A percentile compares a stretch with the other conserved stretches of the same genome.
These are phyloP conservation scores for Ligdia adustata DNA, from an alignment of 2,888 invertebrate genomes.

Conservation along the genomic window DNA sequence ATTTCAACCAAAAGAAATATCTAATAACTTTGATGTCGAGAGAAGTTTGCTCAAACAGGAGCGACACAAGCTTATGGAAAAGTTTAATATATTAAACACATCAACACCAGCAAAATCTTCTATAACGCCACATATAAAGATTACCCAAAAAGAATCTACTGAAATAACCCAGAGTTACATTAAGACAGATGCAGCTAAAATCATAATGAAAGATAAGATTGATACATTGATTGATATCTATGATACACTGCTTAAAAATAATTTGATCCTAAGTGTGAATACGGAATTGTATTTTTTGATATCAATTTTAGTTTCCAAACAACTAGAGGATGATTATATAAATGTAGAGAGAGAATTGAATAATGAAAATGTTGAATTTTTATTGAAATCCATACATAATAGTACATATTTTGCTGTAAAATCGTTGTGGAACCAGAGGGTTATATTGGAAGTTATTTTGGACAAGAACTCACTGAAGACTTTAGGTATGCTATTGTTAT, in stretches of 20 bases:
- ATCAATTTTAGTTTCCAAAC: conserved; percentile 84
- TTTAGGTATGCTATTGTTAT: conserved; percentile 40
- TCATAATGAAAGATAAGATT: conserved; percentile 78
- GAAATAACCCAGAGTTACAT: conserved; percentile 57
- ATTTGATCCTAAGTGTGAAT: conserved; percentile 86
- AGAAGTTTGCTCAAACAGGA: conserved; percentile 73
- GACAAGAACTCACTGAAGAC: conserved; percentile 86
- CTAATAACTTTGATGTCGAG: conserved; percentile 66
- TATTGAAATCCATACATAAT: conserved; percentile 85
- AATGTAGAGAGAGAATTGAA: conserved; percentile 48
- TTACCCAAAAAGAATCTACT: conserved; percentile 54
- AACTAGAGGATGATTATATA: conserved; percentile 62
- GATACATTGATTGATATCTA: conserved; percentile 84
- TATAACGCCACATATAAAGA: conserved; percentile 60
- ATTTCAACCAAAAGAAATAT: conserved; percentile 58
- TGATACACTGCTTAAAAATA: conserved; percentile 81
- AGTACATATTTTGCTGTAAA: conserved; percentile 90
- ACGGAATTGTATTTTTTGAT: conserved; percentile 89
- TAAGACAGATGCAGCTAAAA: conserved; percentile 66
- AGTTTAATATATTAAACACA: conserved; percentile 71
- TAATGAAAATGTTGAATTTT: conserved; percentile 48
- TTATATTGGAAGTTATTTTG: conserved; percentile 81
- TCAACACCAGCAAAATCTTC: conserved; percentile 51
- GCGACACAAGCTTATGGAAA: conserved; percentile 73
- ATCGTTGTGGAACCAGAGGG: conserved; percentile 84